These are phyloP conservation scores for Phorcus lineatus DNA, from an alignment of 2,888 invertebrate genomes.

Conservation along the genomic window DNA sequence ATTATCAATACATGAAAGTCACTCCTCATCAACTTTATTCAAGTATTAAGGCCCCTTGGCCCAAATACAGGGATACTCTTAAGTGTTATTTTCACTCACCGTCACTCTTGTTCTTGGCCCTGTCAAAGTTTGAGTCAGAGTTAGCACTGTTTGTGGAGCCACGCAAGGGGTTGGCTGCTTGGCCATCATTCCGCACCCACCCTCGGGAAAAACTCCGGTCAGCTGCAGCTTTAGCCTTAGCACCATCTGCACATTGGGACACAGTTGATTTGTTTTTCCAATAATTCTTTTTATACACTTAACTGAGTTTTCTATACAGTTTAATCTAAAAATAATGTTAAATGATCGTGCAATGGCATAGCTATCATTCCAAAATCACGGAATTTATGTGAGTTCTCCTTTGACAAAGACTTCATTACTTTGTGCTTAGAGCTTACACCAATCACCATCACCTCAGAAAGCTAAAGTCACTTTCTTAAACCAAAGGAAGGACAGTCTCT, in stretches of 20 bases:
- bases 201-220: constrained; percentile 68
- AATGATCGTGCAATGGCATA: too few species aligned
- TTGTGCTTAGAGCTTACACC: too few species aligned
- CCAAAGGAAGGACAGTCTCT: too few species aligned
- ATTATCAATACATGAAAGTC: too few species aligned
- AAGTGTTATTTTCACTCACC: constrained; percentile 44
- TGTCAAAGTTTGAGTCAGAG: constrained; percentile 56
- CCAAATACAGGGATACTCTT: not conserved
- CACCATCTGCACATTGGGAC: not conserved
- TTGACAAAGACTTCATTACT: constrained; percentile 12
- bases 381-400: not conserved
- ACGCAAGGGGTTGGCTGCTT: constrained; percentile 40
- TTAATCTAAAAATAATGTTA: too few species aligned
- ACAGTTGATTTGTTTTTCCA: not conserved
- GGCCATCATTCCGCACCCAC: constrained; percentile 67
- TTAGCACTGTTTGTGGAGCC: constrained; percentile 43
- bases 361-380: too few species aligned
- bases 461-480: too few species aligned
- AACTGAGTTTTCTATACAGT: too few species aligned
- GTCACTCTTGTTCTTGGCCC: constrained; percentile 68
- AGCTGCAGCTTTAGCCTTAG: constrained; percentile 37
- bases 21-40: too few species aligned
- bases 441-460: too few species aligned
- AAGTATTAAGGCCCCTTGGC: too few species aligned
- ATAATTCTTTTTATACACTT: too few species aligned